A percentile compares a stretch with the other conserved stretches of the same genome.
Conservation (phyloP, 2,113 vertebrate genomes). For the Erinaceus europaeus region DNA sequence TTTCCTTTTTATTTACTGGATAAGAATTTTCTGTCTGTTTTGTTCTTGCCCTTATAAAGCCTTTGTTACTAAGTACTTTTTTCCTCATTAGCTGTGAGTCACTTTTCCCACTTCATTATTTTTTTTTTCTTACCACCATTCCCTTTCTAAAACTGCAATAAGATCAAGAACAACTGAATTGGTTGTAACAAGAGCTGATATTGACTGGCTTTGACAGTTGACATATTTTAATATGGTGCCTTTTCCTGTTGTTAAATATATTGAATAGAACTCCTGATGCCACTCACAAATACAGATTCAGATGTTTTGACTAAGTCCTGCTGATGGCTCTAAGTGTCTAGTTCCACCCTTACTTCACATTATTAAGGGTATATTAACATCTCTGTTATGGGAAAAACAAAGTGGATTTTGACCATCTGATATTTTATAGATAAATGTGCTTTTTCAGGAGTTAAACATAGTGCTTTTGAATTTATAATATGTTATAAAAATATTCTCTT, state of each 20-base stretch:
- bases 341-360: not conserved
- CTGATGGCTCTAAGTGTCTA: not conserved
- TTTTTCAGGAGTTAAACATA: not conserved
- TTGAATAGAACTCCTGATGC: not conserved
- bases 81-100: not conserved
- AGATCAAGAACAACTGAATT: too few relatives aligned
- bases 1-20: too few relatives aligned
- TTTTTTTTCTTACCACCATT: not conserved
- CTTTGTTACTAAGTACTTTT: not conserved
- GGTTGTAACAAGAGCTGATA: not conserved
- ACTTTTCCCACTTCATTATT: not conserved
- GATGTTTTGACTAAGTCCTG: not conserved
- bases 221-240: not conserved
- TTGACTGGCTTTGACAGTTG: not conserved
- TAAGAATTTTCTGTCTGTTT: too few relatives aligned
- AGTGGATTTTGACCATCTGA: not conserved
- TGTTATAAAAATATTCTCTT: not conserved
- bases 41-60: not conserved
- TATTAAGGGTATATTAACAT: not conserved
- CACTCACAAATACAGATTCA: not conserved
- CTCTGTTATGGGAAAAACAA: not conserved
- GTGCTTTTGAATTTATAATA: conserved; percentile 1
- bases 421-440: not conserved
- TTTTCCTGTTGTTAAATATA: not conserved
- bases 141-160: not conserved